Evolutionary conservation across 1,140 invertebrate genomes (phyloP).

Genomic region (Drosophila malerkotliana): DNA sequence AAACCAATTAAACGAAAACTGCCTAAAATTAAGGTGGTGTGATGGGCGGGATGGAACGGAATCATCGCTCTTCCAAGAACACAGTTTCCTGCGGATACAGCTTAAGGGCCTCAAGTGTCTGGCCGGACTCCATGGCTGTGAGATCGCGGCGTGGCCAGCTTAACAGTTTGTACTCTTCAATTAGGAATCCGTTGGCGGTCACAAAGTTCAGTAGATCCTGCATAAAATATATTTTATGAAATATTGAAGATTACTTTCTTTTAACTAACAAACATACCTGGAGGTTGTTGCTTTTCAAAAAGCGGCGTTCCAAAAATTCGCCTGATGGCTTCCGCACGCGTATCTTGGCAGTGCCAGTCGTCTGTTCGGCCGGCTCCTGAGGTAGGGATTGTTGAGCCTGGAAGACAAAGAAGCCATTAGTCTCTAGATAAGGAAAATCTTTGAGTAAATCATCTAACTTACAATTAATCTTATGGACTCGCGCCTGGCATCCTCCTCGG

Average conservation of each 20-base stretch:
- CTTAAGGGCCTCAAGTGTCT: constrained; percentile 92
- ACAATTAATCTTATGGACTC: constrained; percentile 85
- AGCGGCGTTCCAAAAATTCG: constrained; percentile 89
- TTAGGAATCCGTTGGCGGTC: constrained; percentile 93
- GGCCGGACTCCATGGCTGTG: constrained; percentile 89
- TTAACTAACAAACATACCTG: constrained; percentile 82
- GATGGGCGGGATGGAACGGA: constrained; percentile 25
- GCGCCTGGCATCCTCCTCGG: constrained; percentile 88
- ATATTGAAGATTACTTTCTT: background rate
- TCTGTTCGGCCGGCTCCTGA: constrained; percentile 86
- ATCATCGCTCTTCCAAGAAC: constrained; percentile 94
- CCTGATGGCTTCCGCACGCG: constrained; percentile 91
- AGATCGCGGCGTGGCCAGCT: constrained; percentile 97
- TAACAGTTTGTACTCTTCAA: constrained; percentile 95
- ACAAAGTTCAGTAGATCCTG: constrained; percentile 93
- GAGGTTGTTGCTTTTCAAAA: constrained; percentile 88
- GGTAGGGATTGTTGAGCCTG: constrained; percentile 87
- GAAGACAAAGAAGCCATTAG: background rate
- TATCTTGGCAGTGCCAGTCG: constrained; percentile 88
- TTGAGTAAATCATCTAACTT: background rate
- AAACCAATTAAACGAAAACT: constrained; percentile 47
- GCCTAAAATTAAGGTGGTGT: constrained; percentile 23
- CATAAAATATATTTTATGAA: background rate
- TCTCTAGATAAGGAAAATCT: background rate
- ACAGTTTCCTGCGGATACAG: constrained; percentile 96